Percentiles rank a stretch among this genome's conserved stretches.
Conservation (phyloP, 2,113 vertebrate genomes). For the Neoarius graeffei region DNA sequence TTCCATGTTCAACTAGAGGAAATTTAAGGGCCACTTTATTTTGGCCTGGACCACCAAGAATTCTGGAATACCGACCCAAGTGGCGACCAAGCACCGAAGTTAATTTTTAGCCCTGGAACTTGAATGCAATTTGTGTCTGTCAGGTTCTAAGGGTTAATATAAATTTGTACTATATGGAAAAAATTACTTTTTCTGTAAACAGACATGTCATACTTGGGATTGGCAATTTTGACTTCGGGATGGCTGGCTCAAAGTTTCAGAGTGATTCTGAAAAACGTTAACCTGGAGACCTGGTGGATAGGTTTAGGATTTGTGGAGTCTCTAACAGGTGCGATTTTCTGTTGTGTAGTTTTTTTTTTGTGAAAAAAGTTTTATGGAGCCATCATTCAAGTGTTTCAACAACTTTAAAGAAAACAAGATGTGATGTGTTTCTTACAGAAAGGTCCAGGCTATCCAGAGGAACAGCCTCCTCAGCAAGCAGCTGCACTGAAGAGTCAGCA, state of each 20-base stretch:
- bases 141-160: not conserved
- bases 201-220: not conserved
- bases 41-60: too few relatives aligned
- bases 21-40: too few relatives aligned
- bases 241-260: not conserved
- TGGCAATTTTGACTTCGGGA: not conserved
- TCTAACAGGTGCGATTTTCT: not conserved
- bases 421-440: constrained; percentile 77
- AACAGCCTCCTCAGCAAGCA: constrained; percentile 87
- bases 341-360: not conserved
- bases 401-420: not conserved
- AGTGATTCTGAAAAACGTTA: not conserved
- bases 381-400: not conserved
- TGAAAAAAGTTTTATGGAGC: not conserved
- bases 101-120: too few relatives aligned
- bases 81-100: too few relatives aligned
- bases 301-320: not conserved
- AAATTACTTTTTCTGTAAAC: not conserved
- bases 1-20: too few relatives aligned
- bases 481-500: constrained; percentile 86
- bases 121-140: too few relatives aligned
- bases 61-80: too few relatives aligned
- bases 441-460: constrained; percentile 87
- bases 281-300: not conserved
- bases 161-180: not conserved